Conservation (phyloP, 2,797 vertebrate genomes). For the Micrastur ruficollis region DNA sequence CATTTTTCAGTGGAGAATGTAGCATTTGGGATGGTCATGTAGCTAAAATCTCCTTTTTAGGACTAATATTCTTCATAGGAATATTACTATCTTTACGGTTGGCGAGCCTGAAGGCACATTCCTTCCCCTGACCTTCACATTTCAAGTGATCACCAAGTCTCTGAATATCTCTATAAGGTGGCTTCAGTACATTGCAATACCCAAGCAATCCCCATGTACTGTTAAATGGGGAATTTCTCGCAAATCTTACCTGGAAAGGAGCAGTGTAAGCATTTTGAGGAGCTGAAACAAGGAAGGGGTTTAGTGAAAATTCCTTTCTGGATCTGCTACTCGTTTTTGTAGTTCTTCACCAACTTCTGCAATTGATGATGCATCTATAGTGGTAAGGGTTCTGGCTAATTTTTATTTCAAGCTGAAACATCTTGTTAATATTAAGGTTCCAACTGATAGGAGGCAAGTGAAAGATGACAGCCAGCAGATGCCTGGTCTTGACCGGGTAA, state of each 20-base stretch:
- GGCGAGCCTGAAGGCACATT: not conserved
- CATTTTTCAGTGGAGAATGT: slow-evolving; percentile 9
- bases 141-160: not conserved
- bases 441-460: not conserved
- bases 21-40: not conserved
- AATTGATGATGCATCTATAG: not conserved
- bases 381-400: not conserved
- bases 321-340: not conserved
- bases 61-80: not conserved
- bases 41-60: not conserved
- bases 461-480: slow-evolving; percentile 33
- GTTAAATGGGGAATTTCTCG: not conserved
- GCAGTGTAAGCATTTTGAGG: not conserved
- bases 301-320: not conserved
- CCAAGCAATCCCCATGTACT: not conserved
- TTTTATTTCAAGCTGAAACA: slow-evolving; percentile 35
- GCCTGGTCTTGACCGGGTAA: not conserved
- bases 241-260: not conserved
- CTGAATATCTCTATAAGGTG: not conserved
- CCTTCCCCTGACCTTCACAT: not conserved
- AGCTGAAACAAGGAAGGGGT: not conserved
- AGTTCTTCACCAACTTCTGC: not conserved
- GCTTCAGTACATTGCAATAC: not conserved
- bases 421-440: slow-evolving; percentile 21
- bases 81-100: not conserved